These are phyloP conservation scores for Aegithalos caudatus DNA, from an alignment of 2,113 vertebrate genomes.

Conservation along the genomic window DNA sequence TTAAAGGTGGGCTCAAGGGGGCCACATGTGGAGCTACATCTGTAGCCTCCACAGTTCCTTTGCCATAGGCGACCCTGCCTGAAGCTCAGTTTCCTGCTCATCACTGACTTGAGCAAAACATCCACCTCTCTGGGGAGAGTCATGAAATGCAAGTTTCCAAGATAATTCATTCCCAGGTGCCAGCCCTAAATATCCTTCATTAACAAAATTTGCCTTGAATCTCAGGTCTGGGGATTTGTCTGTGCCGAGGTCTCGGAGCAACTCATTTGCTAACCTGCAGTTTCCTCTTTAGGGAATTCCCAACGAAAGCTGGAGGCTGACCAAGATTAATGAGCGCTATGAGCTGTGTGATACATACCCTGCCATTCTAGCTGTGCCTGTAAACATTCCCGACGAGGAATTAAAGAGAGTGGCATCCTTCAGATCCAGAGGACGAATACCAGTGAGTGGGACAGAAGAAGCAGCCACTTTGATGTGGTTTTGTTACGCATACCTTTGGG, in stretches of 20 bases:
- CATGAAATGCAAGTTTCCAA: neutral
- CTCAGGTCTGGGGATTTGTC: neutral
- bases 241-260: neutral
- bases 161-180: neutral
- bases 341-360: conserved; percentile 95
- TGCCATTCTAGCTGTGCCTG: conserved; percentile 85
- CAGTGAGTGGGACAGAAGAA: conserved; percentile 77
- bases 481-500: neutral
- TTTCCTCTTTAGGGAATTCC: conserved; percentile 84
- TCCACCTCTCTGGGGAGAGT: neutral
- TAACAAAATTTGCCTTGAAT: neutral
- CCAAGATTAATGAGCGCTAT: conserved; percentile 91
- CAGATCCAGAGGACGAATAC: conserved; percentile 88
- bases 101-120: neutral
- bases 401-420: conserved; percentile 87
- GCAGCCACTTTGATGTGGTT: neutral
- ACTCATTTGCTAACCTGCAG: conserved; percentile 6
- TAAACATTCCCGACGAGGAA: conserved; percentile 92
- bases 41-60: neutral
- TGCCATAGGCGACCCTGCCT: neutral
- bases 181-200: neutral
- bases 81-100: neutral
- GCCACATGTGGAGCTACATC: neutral
- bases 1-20: neutral
- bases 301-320: conserved; percentile 96